Base-by-base conservation (phyloP, 2,797 vertebrate species). In the Sebastes steindachneri region DNA sequence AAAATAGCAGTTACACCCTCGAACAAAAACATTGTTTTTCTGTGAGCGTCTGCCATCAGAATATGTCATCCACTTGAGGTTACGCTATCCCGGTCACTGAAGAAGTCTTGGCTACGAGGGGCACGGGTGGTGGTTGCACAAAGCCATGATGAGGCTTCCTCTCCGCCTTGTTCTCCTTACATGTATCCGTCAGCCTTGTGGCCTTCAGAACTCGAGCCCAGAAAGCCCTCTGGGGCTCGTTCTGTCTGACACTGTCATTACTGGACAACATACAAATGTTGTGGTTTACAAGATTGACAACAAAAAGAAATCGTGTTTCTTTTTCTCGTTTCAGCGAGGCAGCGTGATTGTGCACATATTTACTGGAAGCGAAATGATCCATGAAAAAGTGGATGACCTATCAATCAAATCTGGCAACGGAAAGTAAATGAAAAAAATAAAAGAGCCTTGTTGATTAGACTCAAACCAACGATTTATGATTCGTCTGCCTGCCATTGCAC, bases 131-230 rank as follows among this genome's bases (percentile, higher is more conserved):
- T 81, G 91, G 92, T 92, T 89, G 78, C 75, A 76, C 74, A 74
- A 82, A 87, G 90, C 86, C 91, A 79, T 85, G 84, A 92, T 86
- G 87, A 90, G 86, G 86, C 85, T 87, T 89, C 85, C 86, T 83
- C 65, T 73, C 82, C 67, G 87, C 88, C 88, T 91, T 88, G 86
- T 84, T 90, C 88, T 86, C 73, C 63, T 17, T 65, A 70, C 88
- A 91, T 94, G 89, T 89, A 89, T 93, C 91, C 92, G 90, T 95
- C 94, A 93, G 92, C 84, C 77, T 45, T 90, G 92, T 75, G 90
- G 93, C 89, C 89, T 78, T 90, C 89, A 84, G 88, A 90, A 89
- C 90, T 84, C 23, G 3, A 87, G 90, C 86, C 89, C 91, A 83
- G 87, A 80, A 85, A 86, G 71, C 73, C 88, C 73, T 71, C 77